Evolutionary conservation across 2,797 vertebrate genomes (phyloP), one percentile per base, ranked within the genome.

Genomic region (Triplophysa yarkandensis): DNA sequence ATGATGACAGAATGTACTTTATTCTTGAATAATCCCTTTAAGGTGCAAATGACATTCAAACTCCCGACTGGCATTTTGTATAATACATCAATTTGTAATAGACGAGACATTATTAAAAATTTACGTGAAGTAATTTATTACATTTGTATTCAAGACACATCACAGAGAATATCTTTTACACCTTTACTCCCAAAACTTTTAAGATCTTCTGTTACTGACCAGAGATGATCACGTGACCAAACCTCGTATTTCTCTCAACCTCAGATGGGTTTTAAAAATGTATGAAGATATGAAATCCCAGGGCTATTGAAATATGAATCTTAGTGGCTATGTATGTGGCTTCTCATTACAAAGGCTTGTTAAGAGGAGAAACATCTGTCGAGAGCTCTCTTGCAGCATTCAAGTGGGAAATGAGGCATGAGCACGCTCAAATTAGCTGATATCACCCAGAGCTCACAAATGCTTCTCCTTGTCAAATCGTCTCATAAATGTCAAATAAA

Each of bases 271-370:
- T 71, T 36, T 62, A 62, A 63, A 41, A 52, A 39, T 62, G 10
- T 28, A 52, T 54, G 32, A 72, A 41, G n/a, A 30, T 72, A 54
- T 63, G 32, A 72, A 72, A 63, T 39, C 32, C 57, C 61, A 11
- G 9, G 10, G 44, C 32, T 63, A 16, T 4, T 52, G 57, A 50
- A 4, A 28, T 27, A 16, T 25, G 23, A 55, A 28, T 27, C 52
- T 54, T 54, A 23, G 23, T 25, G 9, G 50, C 9, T 62, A 21
- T 28, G 14, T 19, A 39, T 10, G 44, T 36, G 57, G 21, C 30
- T 36, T 50, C 46, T 14, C 28, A 63, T 39, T 52, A 52, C 17
- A 39, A 71, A 61, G 21, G 6, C 44, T 39, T 39, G 69, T 52
- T 62, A 48, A 71, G 34, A 63, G 39, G 32, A 72, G 58, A 16